These are phyloP conservation scores for Gastrophryne carolinensis DNA, from an alignment of 2,797 vertebrate species.

Conservation along the genomic window DNA sequence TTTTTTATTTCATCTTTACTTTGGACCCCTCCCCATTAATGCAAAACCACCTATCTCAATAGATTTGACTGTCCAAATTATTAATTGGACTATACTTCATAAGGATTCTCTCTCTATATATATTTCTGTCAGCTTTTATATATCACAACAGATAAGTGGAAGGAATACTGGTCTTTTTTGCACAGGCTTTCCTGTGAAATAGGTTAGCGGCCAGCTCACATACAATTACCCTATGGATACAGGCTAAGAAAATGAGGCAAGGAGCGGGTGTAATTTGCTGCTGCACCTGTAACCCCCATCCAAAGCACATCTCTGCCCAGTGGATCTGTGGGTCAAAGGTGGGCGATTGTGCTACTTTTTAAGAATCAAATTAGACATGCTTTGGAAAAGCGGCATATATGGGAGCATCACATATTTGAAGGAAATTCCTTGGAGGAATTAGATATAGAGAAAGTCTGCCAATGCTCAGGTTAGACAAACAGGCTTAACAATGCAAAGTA, in stretches of 20 bases:
- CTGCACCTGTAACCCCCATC: conserved; percentile 4
- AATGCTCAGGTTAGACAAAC: conserved; percentile 45
- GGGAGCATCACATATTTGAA: conserved; percentile 45
- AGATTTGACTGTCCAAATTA: background rate
- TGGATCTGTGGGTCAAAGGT: conserved; percentile 37
- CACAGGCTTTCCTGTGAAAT: background rate
- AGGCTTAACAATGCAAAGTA: conserved; percentile 46
- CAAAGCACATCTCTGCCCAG: background rate
- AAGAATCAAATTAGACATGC: conserved; percentile 46
- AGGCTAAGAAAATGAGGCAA: conserved; percentile 8
- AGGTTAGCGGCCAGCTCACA: conserved; percentile 2
- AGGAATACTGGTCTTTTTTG: background rate
- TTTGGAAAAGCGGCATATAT: conserved; percentile 25
- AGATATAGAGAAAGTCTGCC: conserved; percentile 42
- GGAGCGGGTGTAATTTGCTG: background rate
- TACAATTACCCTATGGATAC: background rate
- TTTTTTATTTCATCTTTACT: background rate
- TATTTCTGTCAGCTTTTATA: conserved; percentile 3
- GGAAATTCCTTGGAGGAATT: conserved; percentile 48
- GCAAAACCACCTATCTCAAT: background rate
- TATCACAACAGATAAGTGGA: conserved; percentile 4
- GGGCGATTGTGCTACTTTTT: conserved; percentile 28
- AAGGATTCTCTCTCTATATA: background rate
- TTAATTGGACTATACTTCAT: background rate
- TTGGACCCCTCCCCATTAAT: background rate